These are phyloP conservation scores for Eclectus roratus DNA, from an alignment of 2,113 vertebrate genomes.

Conservation along the genomic window DNA sequence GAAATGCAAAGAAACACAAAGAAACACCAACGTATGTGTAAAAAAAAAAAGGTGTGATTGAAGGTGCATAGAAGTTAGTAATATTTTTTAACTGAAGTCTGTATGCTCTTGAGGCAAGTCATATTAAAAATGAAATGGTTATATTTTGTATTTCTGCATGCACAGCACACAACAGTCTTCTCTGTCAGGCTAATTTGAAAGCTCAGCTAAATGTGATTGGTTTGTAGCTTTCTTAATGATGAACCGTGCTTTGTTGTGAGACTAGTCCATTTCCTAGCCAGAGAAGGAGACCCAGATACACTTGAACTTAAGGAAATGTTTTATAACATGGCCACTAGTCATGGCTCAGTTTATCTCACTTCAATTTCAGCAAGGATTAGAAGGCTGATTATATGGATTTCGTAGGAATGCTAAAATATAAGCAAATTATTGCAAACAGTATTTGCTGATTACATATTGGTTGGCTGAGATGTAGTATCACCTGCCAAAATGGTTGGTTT, in stretches of 20 bases:
- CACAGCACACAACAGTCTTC: rapidly evolving
- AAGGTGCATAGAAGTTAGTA: background rate
- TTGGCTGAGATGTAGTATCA: background rate
- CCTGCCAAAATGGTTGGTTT: background rate
- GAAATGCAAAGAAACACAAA: background rate
- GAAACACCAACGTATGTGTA: background rate
- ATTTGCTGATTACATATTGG: background rate
- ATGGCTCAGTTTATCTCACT: background rate
- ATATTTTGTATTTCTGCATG: background rate
- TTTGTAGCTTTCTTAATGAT: background rate
- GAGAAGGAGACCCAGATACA: background rate
- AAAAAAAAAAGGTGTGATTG: background rate
- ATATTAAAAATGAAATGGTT: background rate
- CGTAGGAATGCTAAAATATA: background rate
- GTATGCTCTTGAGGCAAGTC: background rate
- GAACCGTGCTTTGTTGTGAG: background rate
- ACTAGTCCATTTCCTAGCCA: background rate
- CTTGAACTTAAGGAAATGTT: background rate
- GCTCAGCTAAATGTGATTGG: background rate
- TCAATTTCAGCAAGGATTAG: background rate
- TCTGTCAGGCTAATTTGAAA: background rate
- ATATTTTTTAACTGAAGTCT: background rate
- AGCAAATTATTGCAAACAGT: background rate
- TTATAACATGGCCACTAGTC: background rate
- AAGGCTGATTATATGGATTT: background rate